Evolutionary conservation across 2,888 invertebrate genomes (phyloP).

Genomic region (Xestia c-nigrum): DNA sequence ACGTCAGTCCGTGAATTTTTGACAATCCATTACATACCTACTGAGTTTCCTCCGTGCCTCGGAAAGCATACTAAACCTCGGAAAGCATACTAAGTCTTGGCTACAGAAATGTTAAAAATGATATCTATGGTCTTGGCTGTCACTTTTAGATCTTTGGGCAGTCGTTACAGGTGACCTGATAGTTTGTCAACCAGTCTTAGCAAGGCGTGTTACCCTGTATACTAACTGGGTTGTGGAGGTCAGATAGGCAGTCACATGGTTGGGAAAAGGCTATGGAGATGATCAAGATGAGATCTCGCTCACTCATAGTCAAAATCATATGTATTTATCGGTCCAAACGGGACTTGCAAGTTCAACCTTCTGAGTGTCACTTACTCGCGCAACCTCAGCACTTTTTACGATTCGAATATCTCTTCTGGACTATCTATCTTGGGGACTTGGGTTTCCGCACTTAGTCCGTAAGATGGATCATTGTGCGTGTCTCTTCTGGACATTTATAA

Average conservation of each 20-base stretch:
- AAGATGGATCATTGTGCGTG: too few relatives aligned
- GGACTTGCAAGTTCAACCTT: not conserved
- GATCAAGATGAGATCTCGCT: not conserved
- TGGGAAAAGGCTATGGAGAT: too few relatives aligned
- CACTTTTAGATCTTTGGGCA: not conserved
- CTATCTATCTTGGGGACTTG: too few relatives aligned
- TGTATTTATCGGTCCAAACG: not conserved
- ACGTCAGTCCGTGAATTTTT: not conserved
- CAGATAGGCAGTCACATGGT: not conserved
- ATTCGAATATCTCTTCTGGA: not conserved
- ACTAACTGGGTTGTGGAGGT: not conserved
- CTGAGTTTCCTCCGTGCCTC: not conserved
- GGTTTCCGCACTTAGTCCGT: too few relatives aligned
- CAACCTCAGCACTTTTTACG: not conserved
- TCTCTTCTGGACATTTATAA: constrained; percentile 1
- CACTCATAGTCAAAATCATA: not conserved
- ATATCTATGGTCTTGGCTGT: not conserved
- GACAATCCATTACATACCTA: not conserved
- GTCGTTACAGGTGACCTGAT: not conserved
- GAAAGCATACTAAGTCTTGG: too few relatives aligned
- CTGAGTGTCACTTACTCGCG: not conserved
- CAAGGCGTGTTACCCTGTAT: not conserved
- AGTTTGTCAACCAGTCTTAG: not conserved
- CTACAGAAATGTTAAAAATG: too few relatives aligned
- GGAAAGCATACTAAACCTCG: not conserved